Conservation (phyloP, 2,797 vertebrate genomes). For the Microhierax caerulescens region DNA sequence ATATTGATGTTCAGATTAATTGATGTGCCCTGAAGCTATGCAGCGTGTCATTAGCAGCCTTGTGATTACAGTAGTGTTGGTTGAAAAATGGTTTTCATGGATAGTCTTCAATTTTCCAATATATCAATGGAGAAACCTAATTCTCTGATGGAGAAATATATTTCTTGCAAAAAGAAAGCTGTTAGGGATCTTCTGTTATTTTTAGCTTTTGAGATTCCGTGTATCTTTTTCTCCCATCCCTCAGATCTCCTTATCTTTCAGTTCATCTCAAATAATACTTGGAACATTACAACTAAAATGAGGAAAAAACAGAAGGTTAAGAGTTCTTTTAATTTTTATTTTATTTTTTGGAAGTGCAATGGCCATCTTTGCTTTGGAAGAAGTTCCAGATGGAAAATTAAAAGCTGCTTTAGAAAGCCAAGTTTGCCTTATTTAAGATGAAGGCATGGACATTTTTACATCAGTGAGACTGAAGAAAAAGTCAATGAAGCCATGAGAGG, state of each 20-base stretch:
- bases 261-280: not conserved
- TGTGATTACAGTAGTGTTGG: not conserved
- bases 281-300: not conserved
- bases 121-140: not conserved
- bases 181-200: not conserved
- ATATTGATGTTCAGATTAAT: conserved; percentile 64
- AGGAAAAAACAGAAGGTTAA: not conserved
- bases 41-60: conserved; percentile 37
- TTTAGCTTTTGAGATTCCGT: not conserved
- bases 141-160: not conserved
- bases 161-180: not conserved
- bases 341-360: not conserved
- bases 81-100: conserved; percentile 4
- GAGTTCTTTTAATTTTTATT: not conserved
- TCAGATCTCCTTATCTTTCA: not conserved
- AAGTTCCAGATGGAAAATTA: not conserved
- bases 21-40: conserved; percentile 55
- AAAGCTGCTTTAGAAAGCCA: not conserved
- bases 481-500: not conserved
- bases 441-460: not conserved
- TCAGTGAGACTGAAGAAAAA: not conserved
- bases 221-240: not conserved
- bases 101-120: conserved; percentile 1
- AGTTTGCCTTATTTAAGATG: not conserved
- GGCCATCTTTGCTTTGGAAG: not conserved